A percentile compares a stretch with the other conserved stretches of the same genome.
Evolutionary conservation across 2,113 vertebrate genomes (phyloP).

Genomic region (Platycercus adscitus): DNA sequence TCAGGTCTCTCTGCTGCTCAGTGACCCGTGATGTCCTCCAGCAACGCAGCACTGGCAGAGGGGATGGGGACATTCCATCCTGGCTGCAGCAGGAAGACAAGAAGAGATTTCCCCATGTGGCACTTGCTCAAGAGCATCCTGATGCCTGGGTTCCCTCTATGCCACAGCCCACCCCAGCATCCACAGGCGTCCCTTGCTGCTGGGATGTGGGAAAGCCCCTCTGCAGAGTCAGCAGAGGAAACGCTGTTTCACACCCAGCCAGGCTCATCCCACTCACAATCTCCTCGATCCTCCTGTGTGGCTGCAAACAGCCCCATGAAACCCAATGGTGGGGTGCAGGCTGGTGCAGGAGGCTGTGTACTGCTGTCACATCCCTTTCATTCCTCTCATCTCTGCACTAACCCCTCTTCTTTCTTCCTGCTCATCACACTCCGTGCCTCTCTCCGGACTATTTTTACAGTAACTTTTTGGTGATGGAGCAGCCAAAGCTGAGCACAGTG

Average conservation of each 20-base stretch:
- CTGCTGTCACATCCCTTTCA: background rate
- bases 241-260: background rate
- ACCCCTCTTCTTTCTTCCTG: background rate
- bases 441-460: background rate
- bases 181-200: background rate
- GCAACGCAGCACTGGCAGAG: accelerated
- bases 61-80: background rate
- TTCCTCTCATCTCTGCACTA: background rate
- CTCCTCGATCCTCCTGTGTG: background rate
- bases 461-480: background rate
- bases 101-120: background rate
- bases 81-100: background rate
- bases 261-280: background rate
- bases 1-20: slow-evolving; percentile 30
- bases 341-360: accelerated
- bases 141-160: accelerated
- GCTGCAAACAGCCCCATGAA: background rate
- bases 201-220: background rate
- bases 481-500: background rate
- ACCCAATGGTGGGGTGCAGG: background rate
- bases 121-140: background rate
- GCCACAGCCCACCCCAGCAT: background rate
- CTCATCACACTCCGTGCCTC: background rate
- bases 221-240: background rate
- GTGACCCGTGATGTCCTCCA: slow-evolving; percentile 7